Percentiles rank a stretch among this genome's conserved stretches.
phyloP scores from a whole-genome alignment of 1,140 invertebrate genomes.

The Ctenoplectra terminalis region DNA sequence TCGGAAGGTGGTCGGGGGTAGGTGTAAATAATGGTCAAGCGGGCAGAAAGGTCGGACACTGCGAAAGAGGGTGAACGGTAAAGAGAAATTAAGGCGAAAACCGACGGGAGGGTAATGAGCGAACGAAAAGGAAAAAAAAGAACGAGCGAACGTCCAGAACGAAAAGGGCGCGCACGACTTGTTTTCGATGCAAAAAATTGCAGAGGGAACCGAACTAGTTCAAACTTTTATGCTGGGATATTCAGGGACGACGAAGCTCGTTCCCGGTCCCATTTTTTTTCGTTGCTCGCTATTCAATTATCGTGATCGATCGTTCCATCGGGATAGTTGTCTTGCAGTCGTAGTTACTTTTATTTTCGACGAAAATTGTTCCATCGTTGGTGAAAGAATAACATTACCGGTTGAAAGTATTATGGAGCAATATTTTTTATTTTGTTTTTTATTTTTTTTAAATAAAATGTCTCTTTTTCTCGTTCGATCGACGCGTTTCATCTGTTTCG shows the following conservation, averaged over 20 bases:
- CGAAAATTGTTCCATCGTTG: not conserved
- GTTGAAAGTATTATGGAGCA: not conserved
- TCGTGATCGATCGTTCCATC: constrained; percentile 16
- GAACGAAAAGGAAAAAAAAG: constrained; percentile 29
- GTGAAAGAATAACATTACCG: constrained; percentile 8
- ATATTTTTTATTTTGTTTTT: not conserved
- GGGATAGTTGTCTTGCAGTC: not conserved
- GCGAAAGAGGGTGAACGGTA: constrained; percentile 58
- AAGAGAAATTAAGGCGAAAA: constrained; percentile 64
- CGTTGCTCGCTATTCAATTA: constrained; percentile 23
- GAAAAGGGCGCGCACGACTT: not conserved
- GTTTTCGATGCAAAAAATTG: constrained; percentile 14
- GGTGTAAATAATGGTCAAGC: constrained; percentile 73
- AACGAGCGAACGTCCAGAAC: not conserved
- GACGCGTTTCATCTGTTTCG: not conserved
- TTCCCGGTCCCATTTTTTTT: not conserved
- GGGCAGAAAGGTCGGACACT: constrained; percentile 62
- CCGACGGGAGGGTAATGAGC: constrained; percentile 64
- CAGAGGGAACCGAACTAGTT: not conserved
- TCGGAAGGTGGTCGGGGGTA: constrained; percentile 6
- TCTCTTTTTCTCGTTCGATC: not conserved
- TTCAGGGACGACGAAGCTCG: not conserved
- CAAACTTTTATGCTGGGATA: constrained; percentile 15
- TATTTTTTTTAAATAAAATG: not conserved
- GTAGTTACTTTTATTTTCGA: not conserved